These are phyloP conservation scores for Eidolon helvum DNA, from an alignment of 2,113 vertebrate species.

Conservation along the genomic window DNA sequence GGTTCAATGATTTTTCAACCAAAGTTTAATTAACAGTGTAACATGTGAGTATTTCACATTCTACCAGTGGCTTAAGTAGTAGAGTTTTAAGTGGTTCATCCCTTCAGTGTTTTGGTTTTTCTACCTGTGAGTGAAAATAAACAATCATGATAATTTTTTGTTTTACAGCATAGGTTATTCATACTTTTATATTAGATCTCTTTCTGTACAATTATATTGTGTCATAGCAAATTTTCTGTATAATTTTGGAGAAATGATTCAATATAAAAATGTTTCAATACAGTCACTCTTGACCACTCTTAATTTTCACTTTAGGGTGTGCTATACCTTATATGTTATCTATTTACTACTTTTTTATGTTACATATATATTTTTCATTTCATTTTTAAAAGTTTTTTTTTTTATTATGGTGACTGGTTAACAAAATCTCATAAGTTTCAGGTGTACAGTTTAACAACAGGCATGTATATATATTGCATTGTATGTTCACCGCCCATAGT, in stretches of 20 bases:
- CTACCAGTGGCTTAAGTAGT: background rate
- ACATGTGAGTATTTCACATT: background rate
- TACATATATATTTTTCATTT: no score
- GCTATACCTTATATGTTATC: background rate
- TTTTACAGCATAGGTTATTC: background rate
- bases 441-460: no score
- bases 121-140: conserved; percentile 4
- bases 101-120: background rate
- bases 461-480: no score
- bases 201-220: background rate
- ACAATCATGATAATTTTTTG: background rate
- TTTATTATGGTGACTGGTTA: no score
- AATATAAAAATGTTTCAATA: background rate
- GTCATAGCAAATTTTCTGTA: background rate
- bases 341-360: background rate
- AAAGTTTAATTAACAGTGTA: background rate
- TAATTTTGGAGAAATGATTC: conserved; percentile 1
- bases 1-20: background rate
- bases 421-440: no score
- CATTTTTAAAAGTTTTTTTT: no score
- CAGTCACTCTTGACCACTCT: background rate
- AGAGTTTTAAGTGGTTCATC: background rate
- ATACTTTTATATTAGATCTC: background rate
- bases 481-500: no score
- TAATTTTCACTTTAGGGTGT: background rate